These are phyloP conservation scores for Myotis lucifugus DNA, from an alignment of 2,113 vertebrate genomes.

Conservation along the genomic window DNA sequence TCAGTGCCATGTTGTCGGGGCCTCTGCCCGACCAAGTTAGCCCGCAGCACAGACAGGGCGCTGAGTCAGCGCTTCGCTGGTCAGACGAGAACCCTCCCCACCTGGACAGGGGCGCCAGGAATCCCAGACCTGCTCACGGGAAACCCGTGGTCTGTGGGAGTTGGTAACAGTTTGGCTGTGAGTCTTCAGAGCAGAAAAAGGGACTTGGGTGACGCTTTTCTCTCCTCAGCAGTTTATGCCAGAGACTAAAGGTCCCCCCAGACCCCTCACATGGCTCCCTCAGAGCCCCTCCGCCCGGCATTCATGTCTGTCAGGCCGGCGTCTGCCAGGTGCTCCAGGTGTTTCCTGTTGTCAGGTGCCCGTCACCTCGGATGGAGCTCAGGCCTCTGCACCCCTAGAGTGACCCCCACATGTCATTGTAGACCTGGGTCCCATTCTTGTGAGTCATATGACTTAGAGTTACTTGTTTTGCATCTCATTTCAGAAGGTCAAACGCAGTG, in stretches of 20 bases:
- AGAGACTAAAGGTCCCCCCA: not conserved
- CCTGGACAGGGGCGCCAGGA: not conserved
- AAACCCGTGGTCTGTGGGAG: not conserved
- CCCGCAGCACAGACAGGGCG: not conserved
- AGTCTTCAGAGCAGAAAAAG: not conserved
- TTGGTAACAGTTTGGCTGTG: accelerated
- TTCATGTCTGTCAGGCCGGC: too few species aligned
- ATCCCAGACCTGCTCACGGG: not conserved
- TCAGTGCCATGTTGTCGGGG: not conserved
- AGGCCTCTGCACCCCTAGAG: not conserved
- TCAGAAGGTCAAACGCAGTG: not conserved
- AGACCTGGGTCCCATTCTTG: not conserved
- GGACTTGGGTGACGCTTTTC: not conserved
- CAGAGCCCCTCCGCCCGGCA: not conserved
- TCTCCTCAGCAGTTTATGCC: not conserved
- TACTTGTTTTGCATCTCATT: not conserved
- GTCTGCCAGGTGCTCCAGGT: too few species aligned
- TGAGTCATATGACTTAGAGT: not conserved
- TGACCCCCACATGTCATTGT: accelerated
- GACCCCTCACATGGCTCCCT: too few species aligned
- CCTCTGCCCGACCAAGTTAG: not conserved
- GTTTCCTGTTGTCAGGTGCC: not conserved
- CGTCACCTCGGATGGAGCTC: accelerated
- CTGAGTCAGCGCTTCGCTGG: not conserved
- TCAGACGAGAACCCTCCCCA: too few species aligned